A percentile compares a stretch with the other conserved stretches of the same genome.
phyloP scores from a whole-genome alignment of 2,888 invertebrate genomes.

The Andrena haemorrhoa region DNA sequence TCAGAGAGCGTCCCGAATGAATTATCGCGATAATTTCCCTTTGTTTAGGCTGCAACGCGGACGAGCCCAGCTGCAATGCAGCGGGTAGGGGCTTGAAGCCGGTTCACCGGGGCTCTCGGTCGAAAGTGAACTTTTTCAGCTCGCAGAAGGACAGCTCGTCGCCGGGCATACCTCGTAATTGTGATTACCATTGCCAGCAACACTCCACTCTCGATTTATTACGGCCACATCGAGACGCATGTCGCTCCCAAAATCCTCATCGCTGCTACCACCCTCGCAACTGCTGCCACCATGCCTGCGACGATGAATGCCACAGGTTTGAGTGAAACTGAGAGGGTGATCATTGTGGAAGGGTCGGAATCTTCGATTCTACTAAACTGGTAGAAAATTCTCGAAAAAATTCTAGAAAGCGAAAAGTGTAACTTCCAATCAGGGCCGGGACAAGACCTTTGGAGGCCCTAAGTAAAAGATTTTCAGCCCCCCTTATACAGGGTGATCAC shows the following conservation, averaged over 20 bases:
- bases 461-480: too few relatives aligned
- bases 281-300: constrained; percentile 43
- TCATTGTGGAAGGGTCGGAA: not conserved
- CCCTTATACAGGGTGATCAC: too few relatives aligned
- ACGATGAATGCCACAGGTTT: constrained; percentile 40
- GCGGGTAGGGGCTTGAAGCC: constrained; percentile 7
- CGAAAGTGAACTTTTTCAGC: constrained; percentile 26
- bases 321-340: not conserved
- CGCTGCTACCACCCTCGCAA: constrained; percentile 24
- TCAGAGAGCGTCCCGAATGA: not conserved
- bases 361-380: not conserved
- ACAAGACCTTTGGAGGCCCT: too few relatives aligned
- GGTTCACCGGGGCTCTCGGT: constrained; percentile 12
- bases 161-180: constrained; percentile 3
- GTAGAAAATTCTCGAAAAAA: not conserved
- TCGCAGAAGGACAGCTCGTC: constrained; percentile 21
- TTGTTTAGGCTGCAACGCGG: constrained; percentile 29
- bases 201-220: constrained; percentile 48
- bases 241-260: constrained; percentile 17
- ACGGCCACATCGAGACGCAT: constrained; percentile 32
- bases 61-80: not conserved
- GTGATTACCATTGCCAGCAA: constrained; percentile 43
- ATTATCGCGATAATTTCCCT: constrained; percentile 26
- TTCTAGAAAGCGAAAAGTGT: not conserved
- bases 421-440: too few relatives aligned